Conservation (phyloP, 2,888 invertebrate genomes). For the Harpalus rubripes region DNA sequence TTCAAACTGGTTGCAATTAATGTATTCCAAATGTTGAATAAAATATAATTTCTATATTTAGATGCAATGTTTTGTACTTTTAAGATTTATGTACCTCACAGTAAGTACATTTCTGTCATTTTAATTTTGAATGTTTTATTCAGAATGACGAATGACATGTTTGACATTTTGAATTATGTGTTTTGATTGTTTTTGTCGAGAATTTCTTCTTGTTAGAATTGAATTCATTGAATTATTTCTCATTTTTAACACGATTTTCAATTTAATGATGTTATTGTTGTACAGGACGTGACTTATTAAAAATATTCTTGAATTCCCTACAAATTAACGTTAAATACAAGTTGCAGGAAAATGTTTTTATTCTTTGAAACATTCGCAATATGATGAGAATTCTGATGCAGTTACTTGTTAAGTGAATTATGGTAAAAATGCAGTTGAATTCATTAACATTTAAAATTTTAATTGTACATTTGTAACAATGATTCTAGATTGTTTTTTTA, state of each 20-base stretch:
- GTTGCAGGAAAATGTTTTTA: constrained; percentile 1
- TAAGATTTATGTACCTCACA: background rate
- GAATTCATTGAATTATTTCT: constrained; percentile 52
- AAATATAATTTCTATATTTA: constrained; percentile 63
- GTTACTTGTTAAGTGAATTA: background rate
- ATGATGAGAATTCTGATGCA: background rate
- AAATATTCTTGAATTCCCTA: constrained; percentile 32
- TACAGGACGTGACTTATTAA: constrained; percentile 30
- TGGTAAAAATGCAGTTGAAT: constrained; percentile 22
- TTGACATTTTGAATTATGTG: constrained; percentile 62
- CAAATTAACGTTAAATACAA: constrained; percentile 41
- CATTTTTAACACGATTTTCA: constrained; percentile 19
- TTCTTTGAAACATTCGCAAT: background rate
- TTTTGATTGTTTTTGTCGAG: constrained; percentile 43
- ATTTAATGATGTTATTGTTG: constrained; percentile 53
- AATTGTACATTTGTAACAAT: constrained; percentile 22
- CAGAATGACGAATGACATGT: constrained; percentile 60
- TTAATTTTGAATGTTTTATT: constrained; percentile 63
- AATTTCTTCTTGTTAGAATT: constrained; percentile 51
- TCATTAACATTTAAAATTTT: constrained; percentile 27
- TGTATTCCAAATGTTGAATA: constrained; percentile 60
- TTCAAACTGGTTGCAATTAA: constrained; percentile 54
- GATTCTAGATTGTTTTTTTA: background rate
- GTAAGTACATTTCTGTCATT: constrained; percentile 34
- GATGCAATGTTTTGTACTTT: constrained; percentile 50